Evolutionary conservation across 2,113 vertebrate genomes (phyloP).

Genomic region (Scolopax mira): DNA sequence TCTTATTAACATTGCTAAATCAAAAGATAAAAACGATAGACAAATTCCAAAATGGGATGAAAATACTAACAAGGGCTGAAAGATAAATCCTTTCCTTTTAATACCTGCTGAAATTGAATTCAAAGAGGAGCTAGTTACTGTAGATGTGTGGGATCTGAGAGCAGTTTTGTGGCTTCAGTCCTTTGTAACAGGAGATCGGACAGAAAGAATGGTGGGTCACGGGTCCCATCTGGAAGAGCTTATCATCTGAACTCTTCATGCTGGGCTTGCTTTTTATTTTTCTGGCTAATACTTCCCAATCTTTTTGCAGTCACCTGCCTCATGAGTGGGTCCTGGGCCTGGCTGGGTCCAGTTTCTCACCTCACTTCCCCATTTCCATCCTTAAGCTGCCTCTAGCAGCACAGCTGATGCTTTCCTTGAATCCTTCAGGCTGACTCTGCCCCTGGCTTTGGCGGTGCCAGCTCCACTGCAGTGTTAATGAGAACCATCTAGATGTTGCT

Average conservation of each 20-base stretch:
- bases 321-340: neutral
- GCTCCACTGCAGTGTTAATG: neutral
- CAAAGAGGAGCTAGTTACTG: neutral
- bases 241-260: slow-evolving; percentile 1
- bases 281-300: neutral
- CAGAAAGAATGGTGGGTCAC: neutral
- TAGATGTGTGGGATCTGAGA: neutral
- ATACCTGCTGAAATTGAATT: neutral
- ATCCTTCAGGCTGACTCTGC: neutral
- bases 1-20: slow-evolving; percentile 67
- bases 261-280: slow-evolving; percentile 18
- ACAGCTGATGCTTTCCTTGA: neutral
- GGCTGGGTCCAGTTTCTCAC: neutral
- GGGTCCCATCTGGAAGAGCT: slow-evolving; percentile 10
- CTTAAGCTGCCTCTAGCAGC: neutral
- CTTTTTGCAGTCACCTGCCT: neutral
- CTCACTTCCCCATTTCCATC: neutral
- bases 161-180: neutral
- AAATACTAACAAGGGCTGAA: slow-evolving; percentile 41
- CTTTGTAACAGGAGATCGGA: neutral
- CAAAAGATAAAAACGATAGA: slow-evolving; percentile 69
- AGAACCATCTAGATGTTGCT: neutral
- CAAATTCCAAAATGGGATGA: slow-evolving; percentile 64
- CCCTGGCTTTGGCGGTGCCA: neutral
- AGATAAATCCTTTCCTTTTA: slow-evolving; percentile 19